Evolutionary conservation across 2,797 vertebrate species (phyloP), one percentile per base, ranked within the genome.

Genomic region (Silurus aristotelis): DNA sequence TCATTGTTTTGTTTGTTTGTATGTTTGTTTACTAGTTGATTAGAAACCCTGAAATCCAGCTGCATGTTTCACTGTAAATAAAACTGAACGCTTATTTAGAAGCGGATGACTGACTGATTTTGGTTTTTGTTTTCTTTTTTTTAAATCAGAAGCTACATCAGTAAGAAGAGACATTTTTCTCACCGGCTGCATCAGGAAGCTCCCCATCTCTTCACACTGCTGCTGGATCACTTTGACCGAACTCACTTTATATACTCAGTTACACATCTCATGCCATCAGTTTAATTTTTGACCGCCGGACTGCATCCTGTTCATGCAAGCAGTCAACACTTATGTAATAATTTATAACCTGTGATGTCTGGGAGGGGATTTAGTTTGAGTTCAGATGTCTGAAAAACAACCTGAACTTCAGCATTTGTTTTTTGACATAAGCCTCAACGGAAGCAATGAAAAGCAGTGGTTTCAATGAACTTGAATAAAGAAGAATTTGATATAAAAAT

Each of bases 151-250:
- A 38, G 38, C 38, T 38, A 38, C 38, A 38, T 5, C 38, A 38
- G 38, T 38, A 38, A 56, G 13, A 27, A 58, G 43, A 71, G 14
- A 80, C 87, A 38, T 1, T 63, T 43, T 48, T 22, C 93, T 64
- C 94, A 95, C 95, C 94, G 95, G 90, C 60, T 93, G 91, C 73
- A 89, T 91, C 20, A 94, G 72, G 43, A 91, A 27, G 6, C 78
- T 92, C 80, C 87, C 91, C 95, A 95, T 95, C 71, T 82, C 19
- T 89, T 71, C 17, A 25, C 60, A 20, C 80, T 52, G 52, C n/a
- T 71, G 38, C 72, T 83, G 80, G 75, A 20, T 71, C 83, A 77
- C 5, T 31, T 31, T 68, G 17, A 83, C 56, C 6, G 58, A 55
- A 55, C 48, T 55, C 82, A 84, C 0, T 6, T 67, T 38, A 38